Evolutionary conservation across 2,888 invertebrate species (phyloP).

Genomic region (Thumatha senex): DNA sequence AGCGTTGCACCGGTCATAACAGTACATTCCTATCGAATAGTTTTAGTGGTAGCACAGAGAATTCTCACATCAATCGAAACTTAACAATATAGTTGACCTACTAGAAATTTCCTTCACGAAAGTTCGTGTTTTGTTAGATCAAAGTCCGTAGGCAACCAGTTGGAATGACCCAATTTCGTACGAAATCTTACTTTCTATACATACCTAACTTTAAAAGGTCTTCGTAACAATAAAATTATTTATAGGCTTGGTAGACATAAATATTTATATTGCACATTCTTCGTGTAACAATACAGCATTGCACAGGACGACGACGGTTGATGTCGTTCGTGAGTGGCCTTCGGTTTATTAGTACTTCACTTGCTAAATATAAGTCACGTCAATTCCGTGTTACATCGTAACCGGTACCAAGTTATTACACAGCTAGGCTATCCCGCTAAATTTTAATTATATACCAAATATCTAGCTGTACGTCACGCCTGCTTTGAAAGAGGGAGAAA

Average conservation of each 20-base stretch:
- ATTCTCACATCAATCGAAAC: no score
- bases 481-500: conserved; percentile 22
- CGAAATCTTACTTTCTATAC: conserved; percentile 15
- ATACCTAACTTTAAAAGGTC: conserved; percentile 10
- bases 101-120: no score
- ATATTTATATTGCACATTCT: conserved; percentile 25
- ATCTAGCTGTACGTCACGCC: conserved; percentile 24
- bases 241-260: conserved; percentile 18
- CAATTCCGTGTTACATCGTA: conserved; percentile 58
- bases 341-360: conserved; percentile 44
- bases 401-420: conserved; percentile 62
- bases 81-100: no score
- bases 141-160: neutral
- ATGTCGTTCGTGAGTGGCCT: conserved; percentile 46
- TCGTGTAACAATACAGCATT: conserved; percentile 24
- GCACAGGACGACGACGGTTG: conserved; percentile 34
- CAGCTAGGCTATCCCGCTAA: conserved; percentile 45
- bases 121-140: neutral
- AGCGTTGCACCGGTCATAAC: conserved; percentile 56
- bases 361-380: conserved; percentile 67
- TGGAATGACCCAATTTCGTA: neutral
- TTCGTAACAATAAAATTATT: conserved; percentile 14
- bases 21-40: conserved; percentile 22
- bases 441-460: conserved; percentile 48
- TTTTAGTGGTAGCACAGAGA: neutral